A percentile compares a stretch with the other conserved stretches of the same genome.
These are phyloP conservation scores for Theretra japonica DNA, from an alignment of 2,888 invertebrate species.

Conservation along the genomic window DNA sequence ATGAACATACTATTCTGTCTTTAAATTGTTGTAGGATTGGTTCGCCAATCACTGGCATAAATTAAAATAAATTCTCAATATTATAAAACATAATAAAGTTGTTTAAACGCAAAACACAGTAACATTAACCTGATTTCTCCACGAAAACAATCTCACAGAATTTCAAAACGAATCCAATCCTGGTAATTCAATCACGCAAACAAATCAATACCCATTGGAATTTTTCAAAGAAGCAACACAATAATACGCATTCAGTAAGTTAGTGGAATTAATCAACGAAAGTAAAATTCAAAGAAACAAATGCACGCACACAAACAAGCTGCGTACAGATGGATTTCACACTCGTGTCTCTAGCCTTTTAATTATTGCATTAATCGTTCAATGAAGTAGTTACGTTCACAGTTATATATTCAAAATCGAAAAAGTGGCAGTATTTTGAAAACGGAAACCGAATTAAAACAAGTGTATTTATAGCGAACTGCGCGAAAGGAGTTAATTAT, in stretches of 20 bases:
- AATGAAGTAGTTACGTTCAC: constrained; percentile 28
- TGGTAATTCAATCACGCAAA: constrained; percentile 5
- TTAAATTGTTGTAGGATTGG: too few species aligned
- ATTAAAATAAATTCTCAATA: too few species aligned
- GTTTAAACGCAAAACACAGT: not conserved
- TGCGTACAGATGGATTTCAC: constrained; percentile 24
- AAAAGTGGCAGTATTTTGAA: constrained; percentile 11
- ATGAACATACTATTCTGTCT: not conserved
- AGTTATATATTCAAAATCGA: constrained; percentile 18
- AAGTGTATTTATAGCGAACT: constrained; percentile 3
- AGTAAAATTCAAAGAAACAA: constrained; percentile 32
- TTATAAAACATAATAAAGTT: not conserved
- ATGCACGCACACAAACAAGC: constrained; percentile 29
- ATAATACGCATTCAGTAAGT: constrained; percentile 28
- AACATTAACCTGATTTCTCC: not conserved
- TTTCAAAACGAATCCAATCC: not conserved
- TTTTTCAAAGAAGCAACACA: constrained; percentile 28
- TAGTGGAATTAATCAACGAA: constrained; percentile 29
- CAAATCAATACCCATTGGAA: constrained; percentile 2
- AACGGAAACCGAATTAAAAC: constrained; percentile 14
- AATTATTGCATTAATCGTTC: constrained; percentile 31
- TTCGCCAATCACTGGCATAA: too few species aligned
- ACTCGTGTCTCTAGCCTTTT: constrained; percentile 25
- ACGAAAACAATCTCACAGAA: not conserved
- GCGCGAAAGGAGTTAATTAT: constrained; percentile 11